Evolutionary conservation across 1,140 invertebrate genomes (phyloP), one percentile per base, ranked within the genome.

Genomic region (Halesus radiatus): DNA sequence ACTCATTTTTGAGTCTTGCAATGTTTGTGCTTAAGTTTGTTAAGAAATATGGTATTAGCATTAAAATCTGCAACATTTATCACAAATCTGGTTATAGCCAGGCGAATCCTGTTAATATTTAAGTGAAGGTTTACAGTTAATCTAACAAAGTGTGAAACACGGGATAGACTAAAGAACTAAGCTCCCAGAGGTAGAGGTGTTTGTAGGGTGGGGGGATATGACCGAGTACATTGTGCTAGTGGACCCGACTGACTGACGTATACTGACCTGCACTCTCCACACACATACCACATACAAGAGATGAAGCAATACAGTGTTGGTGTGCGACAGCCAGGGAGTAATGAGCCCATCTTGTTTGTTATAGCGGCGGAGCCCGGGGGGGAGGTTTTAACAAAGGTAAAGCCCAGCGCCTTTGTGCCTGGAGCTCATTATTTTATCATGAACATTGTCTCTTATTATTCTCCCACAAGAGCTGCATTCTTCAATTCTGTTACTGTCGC

Each of bases 351-450:
- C 91, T 92, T 94, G 92, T 93, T 94, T 94, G 92, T 94, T 94
- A 94, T 95, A 94, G 94, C 93, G 94, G 94, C 93, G 93, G 94
- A 93, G 92, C 92, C 92, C 93, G 92, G 91, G 92, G 92, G 92
- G 94, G 94, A 93, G 94, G 93, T 94, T 95, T 91, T 94, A 94
- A 94, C 91, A 95, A 95, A 95, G 94, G 94, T 95, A 95, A 95
- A 94, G 93, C 93, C 92, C 92, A 91, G 92, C 89, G 91, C 90
- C 88, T 88, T 13, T 88, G 73, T 70, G 76, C 76, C 83, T 82
- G 82, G 78, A 64, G 80, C 78, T 81, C 74, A 56, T 81, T 79
- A 64, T 81, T 80, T 83, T 81, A 77, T 83, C 77, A 81, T 79
- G 72, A 76, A 77, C 26, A 77, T 80, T 84, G 80, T 64, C 50